Evolutionary conservation across 2,113 vertebrate species (phyloP).

Genomic region (Perognathus longimembris): DNA sequence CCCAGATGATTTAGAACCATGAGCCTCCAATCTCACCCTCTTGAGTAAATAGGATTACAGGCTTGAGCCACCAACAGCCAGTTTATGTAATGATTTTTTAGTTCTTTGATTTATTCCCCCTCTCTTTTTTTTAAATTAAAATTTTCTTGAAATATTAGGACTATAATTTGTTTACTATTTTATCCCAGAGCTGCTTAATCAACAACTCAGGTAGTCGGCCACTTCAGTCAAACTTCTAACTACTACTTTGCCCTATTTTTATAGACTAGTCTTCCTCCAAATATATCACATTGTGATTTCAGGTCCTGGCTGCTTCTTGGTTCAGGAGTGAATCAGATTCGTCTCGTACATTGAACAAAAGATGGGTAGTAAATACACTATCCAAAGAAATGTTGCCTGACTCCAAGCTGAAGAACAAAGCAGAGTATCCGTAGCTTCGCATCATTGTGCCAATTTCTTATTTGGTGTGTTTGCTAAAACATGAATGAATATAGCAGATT

Average conservation of each 20-base stretch:
- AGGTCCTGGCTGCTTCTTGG: neutral
- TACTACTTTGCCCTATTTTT: neutral
- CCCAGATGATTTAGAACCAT: no score
- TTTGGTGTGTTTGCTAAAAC: constrained; percentile 64
- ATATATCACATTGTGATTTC: neutral
- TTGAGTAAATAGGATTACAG: no score
- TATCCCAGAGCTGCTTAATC: neutral
- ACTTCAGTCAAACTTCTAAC: neutral
- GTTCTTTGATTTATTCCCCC: neutral
- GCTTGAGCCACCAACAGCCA: no score
- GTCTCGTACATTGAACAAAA: constrained; percentile 36
- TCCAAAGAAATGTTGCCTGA: constrained; percentile 50
- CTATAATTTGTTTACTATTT: neutral
- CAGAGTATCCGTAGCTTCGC: constrained; percentile 53
- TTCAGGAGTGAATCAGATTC: constrained; percentile 37
- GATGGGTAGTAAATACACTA: constrained; percentile 60
- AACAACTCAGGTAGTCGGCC: neutral
- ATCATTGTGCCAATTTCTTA: constrained; percentile 71
- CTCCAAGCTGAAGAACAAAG: constrained; percentile 65
- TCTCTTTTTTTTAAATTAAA: neutral
- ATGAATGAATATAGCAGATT: constrained; percentile 74
- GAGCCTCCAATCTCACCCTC: no score
- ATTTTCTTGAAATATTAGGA: neutral
- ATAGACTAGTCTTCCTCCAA: neutral
- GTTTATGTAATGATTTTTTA: neutral